Evolutionary conservation across 2,113 vertebrate genomes (phyloP).

Genomic region (Pseudolaguvia tuberculata): DNA sequence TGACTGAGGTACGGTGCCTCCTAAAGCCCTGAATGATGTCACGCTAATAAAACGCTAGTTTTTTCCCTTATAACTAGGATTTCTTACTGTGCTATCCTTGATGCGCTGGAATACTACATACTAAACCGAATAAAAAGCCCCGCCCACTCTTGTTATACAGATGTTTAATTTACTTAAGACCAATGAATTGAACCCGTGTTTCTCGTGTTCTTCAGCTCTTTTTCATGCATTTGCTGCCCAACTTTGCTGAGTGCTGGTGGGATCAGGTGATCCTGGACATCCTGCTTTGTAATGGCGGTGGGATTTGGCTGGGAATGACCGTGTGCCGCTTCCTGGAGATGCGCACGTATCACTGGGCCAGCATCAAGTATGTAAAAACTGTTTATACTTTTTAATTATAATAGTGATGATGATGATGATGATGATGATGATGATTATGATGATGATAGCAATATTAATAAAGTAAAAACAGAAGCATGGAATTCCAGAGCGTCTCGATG

Average conservation of each 20-base stretch:
- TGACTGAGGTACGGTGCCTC: conserved; percentile 80
- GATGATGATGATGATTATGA: no score
- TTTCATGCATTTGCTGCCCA: conserved; percentile 98
- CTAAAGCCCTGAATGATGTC: background rate
- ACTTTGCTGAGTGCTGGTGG: conserved; percentile 99
- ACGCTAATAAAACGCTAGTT: background rate
- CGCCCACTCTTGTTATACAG: background rate
- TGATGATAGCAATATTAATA: background rate
- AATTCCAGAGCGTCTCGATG: background rate
- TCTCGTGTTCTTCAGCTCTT: conserved; percentile 75
- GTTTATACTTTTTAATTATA: no score
- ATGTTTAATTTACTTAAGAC: background rate
- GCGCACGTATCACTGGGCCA: conserved; percentile 98
- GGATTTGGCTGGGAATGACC: conserved; percentile 97
- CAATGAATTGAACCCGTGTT: background rate
- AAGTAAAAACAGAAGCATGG: background rate
- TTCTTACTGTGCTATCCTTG: no score
- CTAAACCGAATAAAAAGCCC: background rate
- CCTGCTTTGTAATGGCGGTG: conserved; percentile 94
- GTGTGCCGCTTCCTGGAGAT: conserved; percentile 97
- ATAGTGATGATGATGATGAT: no score
- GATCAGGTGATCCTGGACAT: conserved; percentile 98
- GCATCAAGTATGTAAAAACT: conserved; percentile 81
- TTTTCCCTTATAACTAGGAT: no score
- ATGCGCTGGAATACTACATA: no score